Evolutionary conservation across 1,140 invertebrate genomes (phyloP).

Genomic region (Calephelis nemesis): DNA sequence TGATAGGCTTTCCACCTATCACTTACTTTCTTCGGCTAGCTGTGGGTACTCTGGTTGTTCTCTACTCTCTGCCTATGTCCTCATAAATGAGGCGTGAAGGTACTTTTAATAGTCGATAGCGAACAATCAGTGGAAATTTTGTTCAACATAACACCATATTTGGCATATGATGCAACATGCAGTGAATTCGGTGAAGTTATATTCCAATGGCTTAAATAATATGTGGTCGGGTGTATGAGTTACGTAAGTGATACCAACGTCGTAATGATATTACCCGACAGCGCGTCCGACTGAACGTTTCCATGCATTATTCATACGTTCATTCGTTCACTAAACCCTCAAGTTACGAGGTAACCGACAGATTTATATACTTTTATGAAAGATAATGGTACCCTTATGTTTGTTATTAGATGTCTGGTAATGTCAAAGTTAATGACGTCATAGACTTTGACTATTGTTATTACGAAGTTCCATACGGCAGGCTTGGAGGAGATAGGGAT

Average conservation of each 20-base stretch:
- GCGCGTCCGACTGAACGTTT: constrained; percentile 36
- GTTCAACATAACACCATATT: not conserved
- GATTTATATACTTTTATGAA: constrained; percentile 53
- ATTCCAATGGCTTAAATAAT: not conserved
- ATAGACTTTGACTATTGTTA: no score
- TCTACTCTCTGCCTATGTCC: no score
- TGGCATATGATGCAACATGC: not conserved
- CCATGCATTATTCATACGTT: constrained; percentile 63
- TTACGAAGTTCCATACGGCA: no score
- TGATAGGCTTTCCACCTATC: no score
- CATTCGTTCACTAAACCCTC: constrained; percentile 54
- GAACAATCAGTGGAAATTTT: no score
- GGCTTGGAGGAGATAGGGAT: no score
- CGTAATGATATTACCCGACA: constrained; percentile 49
- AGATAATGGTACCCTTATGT: constrained; percentile 35
- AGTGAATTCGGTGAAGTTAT: not conserved
- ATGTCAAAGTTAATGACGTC: not conserved
- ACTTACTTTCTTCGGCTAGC: no score
- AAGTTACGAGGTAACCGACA: constrained; percentile 45
- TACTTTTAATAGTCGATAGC: no score
- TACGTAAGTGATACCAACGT: constrained; percentile 43
- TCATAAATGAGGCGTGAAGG: no score
- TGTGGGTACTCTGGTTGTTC: no score
- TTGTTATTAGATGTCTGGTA: constrained; percentile 4
- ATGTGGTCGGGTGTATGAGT: constrained; percentile 20